Base-by-base conservation (phyloP, 2,113 vertebrate species). In the Callocephalon fimbriatum region DNA sequence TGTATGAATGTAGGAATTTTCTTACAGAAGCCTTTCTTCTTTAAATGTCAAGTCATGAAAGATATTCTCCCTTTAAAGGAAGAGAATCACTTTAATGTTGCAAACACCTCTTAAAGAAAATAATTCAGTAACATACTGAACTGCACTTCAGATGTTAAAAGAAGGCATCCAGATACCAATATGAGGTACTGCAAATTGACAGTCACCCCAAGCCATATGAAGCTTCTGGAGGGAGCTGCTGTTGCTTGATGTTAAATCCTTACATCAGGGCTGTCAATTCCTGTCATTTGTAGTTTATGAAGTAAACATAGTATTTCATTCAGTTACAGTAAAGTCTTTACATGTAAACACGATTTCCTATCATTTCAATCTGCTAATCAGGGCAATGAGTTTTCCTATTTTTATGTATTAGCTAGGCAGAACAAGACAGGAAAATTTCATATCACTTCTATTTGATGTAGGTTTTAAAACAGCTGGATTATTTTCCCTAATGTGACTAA, bases 131-230 rank as follows among this genome's bases (percentile, higher is more conserved):
- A 80, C 19, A 88, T n/a, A 79, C 27, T 73, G 63, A 91, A 68
- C 26, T 73, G 29, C 6, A 80, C 35, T 87, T 90, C 89, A 92
- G 70, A 31, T 76, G 63, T 82, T 95, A 77, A 83, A 91, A 95
- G 82, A 47, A 50, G 62, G 20, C 21, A 54, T 42, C 23, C 4
- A 6, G 42, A 76, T 72, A 58, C 53, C 70, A 54, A 25, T 38
- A 59, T 5, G 48, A 78, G 18, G 12, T 48, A 62, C 66, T 83
- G 11, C 25, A 77, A 96, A 91, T 37, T 61, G 85, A 74, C 53
- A 94, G 83, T 88, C 79, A 72, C 61, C 74, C 50, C 8, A 58
- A 95, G 66, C 26, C 71, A 11, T 14, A 29, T n/a, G 63, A 68
- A 78, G 63, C 50, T 92, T 90, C 61, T 76, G 65, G 76, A 80